These are phyloP conservation scores for Pluvianellus socialis DNA, from an alignment of 2,113 vertebrate species.

Conservation along the genomic window DNA sequence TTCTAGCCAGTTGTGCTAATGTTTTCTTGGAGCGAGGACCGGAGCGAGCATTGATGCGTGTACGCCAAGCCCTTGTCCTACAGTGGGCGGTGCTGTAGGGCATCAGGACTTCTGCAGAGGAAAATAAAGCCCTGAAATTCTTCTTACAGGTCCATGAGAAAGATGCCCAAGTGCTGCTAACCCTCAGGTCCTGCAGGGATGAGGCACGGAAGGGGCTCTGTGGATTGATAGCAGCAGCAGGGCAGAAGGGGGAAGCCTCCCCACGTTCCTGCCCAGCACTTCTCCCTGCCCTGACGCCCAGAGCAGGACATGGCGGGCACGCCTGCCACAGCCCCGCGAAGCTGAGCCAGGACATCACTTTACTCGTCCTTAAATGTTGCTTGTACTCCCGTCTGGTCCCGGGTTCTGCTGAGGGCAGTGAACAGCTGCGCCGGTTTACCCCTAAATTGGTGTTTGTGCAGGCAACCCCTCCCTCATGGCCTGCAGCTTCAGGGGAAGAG, in stretches of 20 bases:
- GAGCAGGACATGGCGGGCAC: accelerated
- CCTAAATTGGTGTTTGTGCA: accelerated
- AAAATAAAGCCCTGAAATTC: neutral
- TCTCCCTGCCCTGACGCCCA: neutral
- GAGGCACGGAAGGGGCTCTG: neutral
- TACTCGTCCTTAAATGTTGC: neutral
- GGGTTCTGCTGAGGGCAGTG: accelerated
- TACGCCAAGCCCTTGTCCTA: accelerated
- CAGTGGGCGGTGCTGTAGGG: accelerated
- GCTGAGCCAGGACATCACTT: accelerated
- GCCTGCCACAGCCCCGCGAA: accelerated
- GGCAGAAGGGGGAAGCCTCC: neutral
- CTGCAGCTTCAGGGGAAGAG: neutral
- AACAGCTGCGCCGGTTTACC: neutral
- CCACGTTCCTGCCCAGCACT: neutral
- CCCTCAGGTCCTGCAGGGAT: neutral
- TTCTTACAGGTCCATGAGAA: too few relatives aligned
- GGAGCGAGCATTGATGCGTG: neutral
- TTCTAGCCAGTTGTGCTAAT: too few relatives aligned
- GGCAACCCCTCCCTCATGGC: neutral
- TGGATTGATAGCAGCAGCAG: too few relatives aligned
- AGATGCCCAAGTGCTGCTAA: too few relatives aligned
- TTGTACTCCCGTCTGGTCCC: accelerated
- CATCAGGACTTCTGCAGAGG: too few relatives aligned
- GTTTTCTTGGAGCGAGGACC: neutral